Evolutionary conservation across 2,113 vertebrate species (phyloP), one percentile per base, ranked within the genome.

Genomic region (Crotophaga sulcirostris): DNA sequence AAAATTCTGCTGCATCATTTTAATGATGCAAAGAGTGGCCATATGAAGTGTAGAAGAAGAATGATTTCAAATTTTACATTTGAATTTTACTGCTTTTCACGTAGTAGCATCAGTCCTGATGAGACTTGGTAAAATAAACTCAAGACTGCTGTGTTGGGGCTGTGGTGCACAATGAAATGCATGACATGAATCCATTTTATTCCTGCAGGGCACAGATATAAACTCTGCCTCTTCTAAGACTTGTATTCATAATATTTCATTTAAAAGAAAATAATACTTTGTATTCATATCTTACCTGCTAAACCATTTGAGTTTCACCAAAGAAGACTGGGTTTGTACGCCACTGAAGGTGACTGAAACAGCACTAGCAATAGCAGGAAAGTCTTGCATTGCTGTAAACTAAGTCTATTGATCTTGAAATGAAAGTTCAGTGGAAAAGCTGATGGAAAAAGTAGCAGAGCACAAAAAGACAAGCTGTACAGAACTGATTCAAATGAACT

Each of bases 391-490:
- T 67, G 83, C 75, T 78, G 64, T 87, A 67, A 92, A 56, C 88
- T 4, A 54, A 80, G 40, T 72, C 44, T 92, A 18, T 94, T 93
- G 94, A 96, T 95, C 93, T 78, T 38, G 44, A 95, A 96, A 84
- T 89, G 60, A 75, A 90, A 94, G 88, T 93, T 95, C 80, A 38
- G 72, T 81, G 83, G 84, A 75, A 92, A 93, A 95, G 62, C 85
- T 89, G 93, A 90, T 96, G 86, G 90, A 69, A 89, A 87, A 93
- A 90, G 92, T 89, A 95, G 51, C 72, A 66, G 63, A 95, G 54
- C 90, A 96, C 88, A 69, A 89, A 86, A 84, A 80, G 86, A 77
- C 72, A 94, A 93, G 66, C 92, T 82, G 73, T 80, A 75, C 80
- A 63, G n/a, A n/a, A 79, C 79, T 29, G 36, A 84, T 95, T 80